Evolutionary conservation across 2,888 invertebrate species (phyloP), one percentile per base, ranked within the genome.

Genomic region (Pachycephus smyrnensis): DNA sequence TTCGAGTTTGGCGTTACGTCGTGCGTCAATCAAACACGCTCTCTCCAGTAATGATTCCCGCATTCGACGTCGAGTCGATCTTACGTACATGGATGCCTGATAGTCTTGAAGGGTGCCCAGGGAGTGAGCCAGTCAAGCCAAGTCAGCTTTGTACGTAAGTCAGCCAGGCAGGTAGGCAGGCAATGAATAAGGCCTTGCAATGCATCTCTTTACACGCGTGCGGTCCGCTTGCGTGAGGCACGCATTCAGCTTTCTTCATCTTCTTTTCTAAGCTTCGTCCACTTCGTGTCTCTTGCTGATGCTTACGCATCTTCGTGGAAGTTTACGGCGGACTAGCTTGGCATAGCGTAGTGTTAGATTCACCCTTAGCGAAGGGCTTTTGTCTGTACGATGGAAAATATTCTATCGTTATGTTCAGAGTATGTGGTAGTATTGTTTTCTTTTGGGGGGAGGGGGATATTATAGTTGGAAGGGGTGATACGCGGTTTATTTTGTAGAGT

Each of bases 1-100:
- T 77, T 69, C 76, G 86, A 89, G 90, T 90, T 89, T 88, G 88
- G 89, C 86, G 86, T 83, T 86, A 90, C 89, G 89, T 89, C 89
- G 88, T 83, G 87, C 90, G 91, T 91, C 91, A 91, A 91, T 91
- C 91, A 91, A 90, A 82, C 80, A 80, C 80, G 83, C 81, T 80
- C 79, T 77, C 80, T 77, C 80, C 80, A 68, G 78, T 80, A 82
- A 80, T 79, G 82, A 79, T 80, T 80, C 82, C 76, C 81, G 80
- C 78, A 83, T 86, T 85, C 86, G 84, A 87, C 86, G 86, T 87
- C 84, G 82, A 84, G 83, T 84, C 84, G 86, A 86, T 84, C 84
- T 83, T 82, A 79, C 78, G 82, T 83, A 83, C 80, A 86, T 79
- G 79, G 33, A 76, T 74, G 69, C 35, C 77, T 82, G 83, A 85